Evolutionary conservation across 2,888 invertebrate species (phyloP).

Genomic region (Plemyria rubiginata): DNA sequence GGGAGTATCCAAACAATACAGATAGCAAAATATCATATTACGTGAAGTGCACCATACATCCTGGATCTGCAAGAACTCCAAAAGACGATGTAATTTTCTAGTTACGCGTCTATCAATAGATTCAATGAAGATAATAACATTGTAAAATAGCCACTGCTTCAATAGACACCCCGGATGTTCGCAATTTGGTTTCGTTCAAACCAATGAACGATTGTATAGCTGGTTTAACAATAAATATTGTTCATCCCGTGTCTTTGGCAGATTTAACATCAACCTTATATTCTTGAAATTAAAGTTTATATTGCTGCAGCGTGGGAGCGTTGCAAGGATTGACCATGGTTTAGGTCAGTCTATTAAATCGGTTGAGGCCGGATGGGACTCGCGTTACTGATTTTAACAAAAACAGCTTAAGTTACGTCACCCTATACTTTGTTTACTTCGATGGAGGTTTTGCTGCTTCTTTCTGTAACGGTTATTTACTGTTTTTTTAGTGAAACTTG

Average conservation of each 20-base stretch:
- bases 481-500: not conserved
- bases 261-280: constrained; percentile 42
- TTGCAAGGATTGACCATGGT: constrained; percentile 65
- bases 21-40: constrained; percentile 57
- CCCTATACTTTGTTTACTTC: constrained; percentile 58
- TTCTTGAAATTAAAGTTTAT: not conserved
- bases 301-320: constrained; percentile 45
- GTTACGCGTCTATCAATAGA: constrained; percentile 62
- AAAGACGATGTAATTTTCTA: constrained; percentile 68
- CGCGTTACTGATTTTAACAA: constrained; percentile 77
- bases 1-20: constrained; percentile 34
- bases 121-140: constrained; percentile 54
- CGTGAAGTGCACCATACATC: constrained; percentile 54
- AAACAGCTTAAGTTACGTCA: constrained; percentile 76
- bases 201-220: constrained; percentile 77
- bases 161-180: constrained; percentile 83
- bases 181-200: constrained; percentile 80
- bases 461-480: constrained; percentile 28
- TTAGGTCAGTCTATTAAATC: constrained; percentile 82
- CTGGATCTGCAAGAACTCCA: constrained; percentile 47
- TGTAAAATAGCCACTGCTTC: constrained; percentile 62
- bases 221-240: constrained; percentile 82
- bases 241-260: constrained; percentile 69
- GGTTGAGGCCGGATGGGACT: constrained; percentile 73
- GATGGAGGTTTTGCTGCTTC: constrained; percentile 50